Evolutionary conservation across 1,140 invertebrate genomes (phyloP), one percentile per base, ranked within the genome.

Genomic region (Acromyrmex heyeri): DNA sequence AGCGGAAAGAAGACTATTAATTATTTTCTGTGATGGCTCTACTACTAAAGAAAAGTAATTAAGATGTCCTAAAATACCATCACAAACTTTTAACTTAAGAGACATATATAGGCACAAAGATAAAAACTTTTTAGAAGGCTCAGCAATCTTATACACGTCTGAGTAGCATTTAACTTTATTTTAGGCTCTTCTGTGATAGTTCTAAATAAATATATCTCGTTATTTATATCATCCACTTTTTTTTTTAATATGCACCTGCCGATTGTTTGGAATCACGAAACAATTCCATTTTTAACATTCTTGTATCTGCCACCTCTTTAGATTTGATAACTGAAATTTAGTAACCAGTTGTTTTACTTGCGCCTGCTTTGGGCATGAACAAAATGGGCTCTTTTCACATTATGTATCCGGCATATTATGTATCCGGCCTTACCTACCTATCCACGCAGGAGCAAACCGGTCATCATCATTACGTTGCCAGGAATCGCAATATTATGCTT

Each of bases 391-490:
- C 92, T 93, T 93, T 91, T 93, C 91, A 90, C 94, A 95, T 95
- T 94, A 95, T 91, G 93, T 81, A 81, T 81, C 77, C 77, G 77
- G 64, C 91, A 91, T 94, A 95, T 95, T 94, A 94, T 91, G 91
- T 92, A 92, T 85, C 86, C 75, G 90, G 87, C 90, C 87, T 87
- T 91, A 91, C 85, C 87, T 78, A 75, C 88, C 92, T 91, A 93
- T 91, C 91, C 87, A 90, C 86, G 90, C 90, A 91, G 93, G 91
- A 93, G 93, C 93, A 94, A 94, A 93, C 92, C 93, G 94, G 93
- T 95, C 94, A 95, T 95, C 94, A 95, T 95, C 95, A 95, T 95
- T 95, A 95, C 93, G 93, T 95, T 93, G 94, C 94, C 93, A 93
- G 89, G 93, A 94, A 94, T 94, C 91, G 94, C 92, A 94, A 94